phyloP scores from a whole-genome alignment of 2,113 vertebrate genomes.

The Hiodon alosoides region DNA sequence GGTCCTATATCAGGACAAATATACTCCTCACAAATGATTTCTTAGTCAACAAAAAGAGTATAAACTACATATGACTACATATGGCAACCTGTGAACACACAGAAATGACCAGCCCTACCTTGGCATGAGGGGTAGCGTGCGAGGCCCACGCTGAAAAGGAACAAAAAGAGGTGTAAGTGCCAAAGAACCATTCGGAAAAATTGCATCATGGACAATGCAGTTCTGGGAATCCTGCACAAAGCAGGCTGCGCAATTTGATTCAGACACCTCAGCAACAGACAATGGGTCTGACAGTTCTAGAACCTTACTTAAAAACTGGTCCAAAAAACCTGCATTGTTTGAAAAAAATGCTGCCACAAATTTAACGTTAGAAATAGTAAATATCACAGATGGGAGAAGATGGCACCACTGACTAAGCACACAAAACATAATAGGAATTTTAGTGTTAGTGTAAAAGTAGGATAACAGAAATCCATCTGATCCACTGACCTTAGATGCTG shows the following conservation, averaged over 20 bases:
- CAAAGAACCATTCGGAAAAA: not conserved
- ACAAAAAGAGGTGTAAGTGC: constrained; percentile 14
- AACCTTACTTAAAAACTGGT: too few relatives aligned
- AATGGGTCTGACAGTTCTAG: not conserved
- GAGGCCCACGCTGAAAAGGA: constrained; percentile 66
- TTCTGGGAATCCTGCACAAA: not conserved
- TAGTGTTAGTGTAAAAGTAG: too few relatives aligned
- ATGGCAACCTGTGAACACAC: not conserved
- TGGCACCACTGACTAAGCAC: too few relatives aligned
- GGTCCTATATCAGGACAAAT: not conserved
- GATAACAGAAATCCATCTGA: too few relatives aligned
- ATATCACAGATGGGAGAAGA: too few relatives aligned
- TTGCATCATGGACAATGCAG: not conserved
- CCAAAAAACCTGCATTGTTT: too few relatives aligned
- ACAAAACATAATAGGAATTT: too few relatives aligned
- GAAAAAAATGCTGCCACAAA: not conserved
- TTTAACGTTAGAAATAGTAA: too few relatives aligned
- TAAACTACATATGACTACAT: not conserved
- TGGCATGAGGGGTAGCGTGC: constrained; percentile 78
- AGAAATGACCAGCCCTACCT: constrained; percentile 62
- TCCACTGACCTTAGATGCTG: too few relatives aligned
- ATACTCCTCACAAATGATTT: not conserved
- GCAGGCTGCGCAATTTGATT: not conserved
- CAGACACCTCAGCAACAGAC: not conserved
- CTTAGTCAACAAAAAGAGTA: not conserved